These are phyloP conservation scores for Varanus salvator DNA, from an alignment of 2,113 vertebrate species.

Conservation along the genomic window DNA sequence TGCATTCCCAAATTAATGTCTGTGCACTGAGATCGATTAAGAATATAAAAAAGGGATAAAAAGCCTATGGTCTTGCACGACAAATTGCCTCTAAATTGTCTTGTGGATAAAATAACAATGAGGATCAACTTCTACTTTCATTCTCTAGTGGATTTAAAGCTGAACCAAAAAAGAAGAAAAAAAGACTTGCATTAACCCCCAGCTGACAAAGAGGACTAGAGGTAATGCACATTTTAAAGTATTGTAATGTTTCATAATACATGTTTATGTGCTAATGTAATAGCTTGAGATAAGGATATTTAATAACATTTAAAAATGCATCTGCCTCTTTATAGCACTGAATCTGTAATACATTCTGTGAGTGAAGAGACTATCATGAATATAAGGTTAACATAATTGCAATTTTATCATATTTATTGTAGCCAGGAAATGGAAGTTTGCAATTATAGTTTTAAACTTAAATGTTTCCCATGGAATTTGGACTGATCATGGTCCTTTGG, in stretches of 20 bases:
- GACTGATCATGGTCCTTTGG: background rate
- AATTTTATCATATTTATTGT: background rate
- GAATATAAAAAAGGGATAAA: slow-evolving; percentile 43
- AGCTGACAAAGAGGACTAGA: slow-evolving; percentile 16
- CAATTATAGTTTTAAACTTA: slow-evolving; percentile 9
- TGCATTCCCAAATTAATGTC: slow-evolving; percentile 65
- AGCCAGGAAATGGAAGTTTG: background rate
- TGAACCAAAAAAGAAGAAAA: slow-evolving; percentile 25
- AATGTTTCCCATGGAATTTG: background rate
- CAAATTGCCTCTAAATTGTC: slow-evolving; percentile 54
- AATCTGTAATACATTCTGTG: background rate
- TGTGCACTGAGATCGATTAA: slow-evolving; percentile 53
- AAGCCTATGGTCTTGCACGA: slow-evolving; percentile 28
- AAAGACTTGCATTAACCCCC: slow-evolving; percentile 5
- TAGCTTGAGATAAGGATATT: background rate
- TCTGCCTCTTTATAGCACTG: accelerated
- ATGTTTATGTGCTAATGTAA: slow-evolving; percentile 24
- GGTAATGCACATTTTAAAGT: slow-evolving; percentile 49
- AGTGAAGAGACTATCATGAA: background rate
- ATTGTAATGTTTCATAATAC: slow-evolving; percentile 37
- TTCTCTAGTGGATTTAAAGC: slow-evolving; percentile 35
- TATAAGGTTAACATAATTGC: background rate
- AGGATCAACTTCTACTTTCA: slow-evolving; percentile 6
- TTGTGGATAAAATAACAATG: slow-evolving; percentile 33
- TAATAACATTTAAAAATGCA: slow-evolving; percentile 31